A percentile compares a stretch with the other conserved stretches of the same genome.
phyloP scores from a whole-genome alignment of 1,140 invertebrate species.

The Zaprionus lachaisei region DNA sequence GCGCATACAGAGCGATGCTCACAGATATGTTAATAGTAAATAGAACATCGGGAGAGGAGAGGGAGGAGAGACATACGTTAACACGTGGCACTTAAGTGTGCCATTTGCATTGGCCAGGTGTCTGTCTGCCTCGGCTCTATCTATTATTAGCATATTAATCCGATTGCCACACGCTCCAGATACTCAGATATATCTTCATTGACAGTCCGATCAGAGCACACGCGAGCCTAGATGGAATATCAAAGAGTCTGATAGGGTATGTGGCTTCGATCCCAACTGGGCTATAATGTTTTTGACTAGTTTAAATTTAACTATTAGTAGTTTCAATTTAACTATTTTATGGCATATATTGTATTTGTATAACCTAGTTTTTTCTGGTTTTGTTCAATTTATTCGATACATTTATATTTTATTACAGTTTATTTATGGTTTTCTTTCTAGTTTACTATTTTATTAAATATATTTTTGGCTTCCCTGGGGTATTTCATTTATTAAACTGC shows the following conservation, averaged over 20 bases:
- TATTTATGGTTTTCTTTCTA: no score
- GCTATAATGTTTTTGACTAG: background rate
- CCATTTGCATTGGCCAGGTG: background rate
- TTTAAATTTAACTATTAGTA: background rate
- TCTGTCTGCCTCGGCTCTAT: background rate
- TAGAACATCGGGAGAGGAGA: background rate
- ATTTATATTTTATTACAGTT: no score
- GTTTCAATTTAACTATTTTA: background rate
- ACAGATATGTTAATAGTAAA: background rate
- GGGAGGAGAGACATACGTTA: background rate
- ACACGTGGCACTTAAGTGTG: background rate
- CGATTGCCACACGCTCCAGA: conserved; percentile 1
- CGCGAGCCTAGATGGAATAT: background rate
- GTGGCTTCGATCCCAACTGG: background rate
- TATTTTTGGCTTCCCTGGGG: no score
- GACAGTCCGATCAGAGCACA: background rate
- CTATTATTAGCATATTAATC: conserved; percentile 13
- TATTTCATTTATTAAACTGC: no score
- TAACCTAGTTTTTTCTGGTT: no score
- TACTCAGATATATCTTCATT: conserved; percentile 7
- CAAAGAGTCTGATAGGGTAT: background rate
- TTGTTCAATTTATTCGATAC: no score
- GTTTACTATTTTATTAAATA: no score
- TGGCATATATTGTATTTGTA: no score
- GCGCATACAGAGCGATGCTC: background rate